Percentiles rank a stretch among this genome's conserved stretches.
Conservation (phyloP, 2,797 vertebrate genomes). For the Epinephelus coioides region DNA sequence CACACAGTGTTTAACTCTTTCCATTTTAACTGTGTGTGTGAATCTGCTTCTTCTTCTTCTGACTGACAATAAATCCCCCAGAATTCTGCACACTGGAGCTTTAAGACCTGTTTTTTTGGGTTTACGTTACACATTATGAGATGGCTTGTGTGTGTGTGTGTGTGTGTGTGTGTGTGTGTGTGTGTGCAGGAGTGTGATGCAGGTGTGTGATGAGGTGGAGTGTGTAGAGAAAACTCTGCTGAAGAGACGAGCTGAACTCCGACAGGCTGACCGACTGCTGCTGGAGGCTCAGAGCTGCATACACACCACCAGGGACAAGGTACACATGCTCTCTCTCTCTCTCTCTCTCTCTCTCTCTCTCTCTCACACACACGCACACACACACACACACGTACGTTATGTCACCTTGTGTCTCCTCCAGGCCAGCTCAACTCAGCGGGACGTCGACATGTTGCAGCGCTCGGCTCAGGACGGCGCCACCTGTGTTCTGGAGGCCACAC, state of each 20-base stretch:
- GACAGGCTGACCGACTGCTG: constrained; percentile 90
- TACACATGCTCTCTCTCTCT: constrained; percentile 59
- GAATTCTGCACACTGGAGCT: too few species aligned
- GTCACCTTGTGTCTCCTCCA: constrained; percentile 9
- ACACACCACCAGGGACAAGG: constrained; percentile 82
- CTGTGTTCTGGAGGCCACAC: constrained; percentile 49
- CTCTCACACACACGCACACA: neutral
- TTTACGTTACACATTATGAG: too few species aligned
- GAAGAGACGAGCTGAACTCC: constrained; percentile 89
- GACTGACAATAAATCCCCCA: too few species aligned
- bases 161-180: constrained; percentile 2
- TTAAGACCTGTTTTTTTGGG: too few species aligned
- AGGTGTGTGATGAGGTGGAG: constrained; percentile 85
- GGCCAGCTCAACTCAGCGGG: constrained; percentile 38
- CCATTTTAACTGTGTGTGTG: neutral
- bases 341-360: too few species aligned
- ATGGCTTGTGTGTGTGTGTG: constrained; percentile 2
- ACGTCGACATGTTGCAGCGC: neutral
- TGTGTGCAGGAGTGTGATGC: constrained; percentile 40
- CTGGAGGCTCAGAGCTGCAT: constrained; percentile 89
- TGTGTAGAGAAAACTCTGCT: constrained; percentile 92
- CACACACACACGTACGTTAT: neutral
- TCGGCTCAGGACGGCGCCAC: constrained; percentile 33
- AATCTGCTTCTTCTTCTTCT: too few species aligned
- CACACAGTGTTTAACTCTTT: neutral